Evolutionary conservation across 1,140 invertebrate species (phyloP).

Genomic region (Plectus sambesii): DNA sequence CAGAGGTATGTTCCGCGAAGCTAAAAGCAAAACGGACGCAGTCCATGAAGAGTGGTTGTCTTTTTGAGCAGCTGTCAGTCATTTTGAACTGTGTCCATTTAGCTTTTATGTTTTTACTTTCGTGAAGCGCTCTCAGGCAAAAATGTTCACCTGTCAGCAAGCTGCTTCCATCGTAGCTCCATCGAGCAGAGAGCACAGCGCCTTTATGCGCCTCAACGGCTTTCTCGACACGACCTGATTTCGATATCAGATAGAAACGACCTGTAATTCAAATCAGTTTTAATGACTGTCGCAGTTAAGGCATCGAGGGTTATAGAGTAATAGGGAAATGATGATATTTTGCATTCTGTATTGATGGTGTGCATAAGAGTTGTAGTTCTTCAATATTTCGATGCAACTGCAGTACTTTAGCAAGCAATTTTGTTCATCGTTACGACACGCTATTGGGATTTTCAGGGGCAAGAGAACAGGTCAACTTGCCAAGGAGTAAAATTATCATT

Average conservation of each 20-base stretch:
- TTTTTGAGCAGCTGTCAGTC: no score
- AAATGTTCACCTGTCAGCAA: conserved; percentile 62
- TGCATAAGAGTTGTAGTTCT: neutral
- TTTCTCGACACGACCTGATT: conserved; percentile 79
- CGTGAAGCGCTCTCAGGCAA: no score
- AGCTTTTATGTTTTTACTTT: no score
- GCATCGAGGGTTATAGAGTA: conserved; percentile 2
- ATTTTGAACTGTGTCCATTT: no score
- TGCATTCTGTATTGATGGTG: neutral
- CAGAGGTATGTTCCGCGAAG: no score
- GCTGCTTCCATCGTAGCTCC: conserved; percentile 83
- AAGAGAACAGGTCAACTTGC: no score
- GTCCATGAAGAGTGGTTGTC: no score
- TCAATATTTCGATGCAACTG: neutral
- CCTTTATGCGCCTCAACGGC: conserved; percentile 79
- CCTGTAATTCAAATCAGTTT: neutral
- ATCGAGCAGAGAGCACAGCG: conserved; percentile 62
- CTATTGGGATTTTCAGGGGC: no score
- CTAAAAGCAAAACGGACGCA: no score
- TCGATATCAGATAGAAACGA: conserved; percentile 45
- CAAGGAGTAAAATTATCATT: no score
- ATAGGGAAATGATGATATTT: conserved; percentile 1
- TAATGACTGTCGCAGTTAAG: neutral
- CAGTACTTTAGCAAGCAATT: neutral
- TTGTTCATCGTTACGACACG: no score